Conservation (phyloP, 2,888 invertebrate species). For the Drosophila hamatofila region DNA sequence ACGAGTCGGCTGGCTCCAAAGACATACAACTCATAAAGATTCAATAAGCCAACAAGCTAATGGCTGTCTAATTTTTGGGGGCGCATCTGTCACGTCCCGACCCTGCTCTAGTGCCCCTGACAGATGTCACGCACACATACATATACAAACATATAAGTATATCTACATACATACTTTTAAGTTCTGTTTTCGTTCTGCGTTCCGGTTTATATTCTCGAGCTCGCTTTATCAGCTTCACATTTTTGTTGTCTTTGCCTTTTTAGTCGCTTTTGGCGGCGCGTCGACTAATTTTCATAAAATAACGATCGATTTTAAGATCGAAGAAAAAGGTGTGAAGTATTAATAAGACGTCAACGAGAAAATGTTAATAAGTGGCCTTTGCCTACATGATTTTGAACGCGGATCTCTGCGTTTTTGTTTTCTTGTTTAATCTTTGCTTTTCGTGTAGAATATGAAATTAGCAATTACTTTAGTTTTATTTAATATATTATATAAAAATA, state of each 20-base stretch:
- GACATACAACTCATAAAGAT: slow-evolving; percentile 61
- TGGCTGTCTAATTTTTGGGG: slow-evolving; percentile 23
- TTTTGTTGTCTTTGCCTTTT: slow-evolving; percentile 41
- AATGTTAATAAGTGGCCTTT: slow-evolving; percentile 73
- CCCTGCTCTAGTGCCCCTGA: slow-evolving; percentile 43
- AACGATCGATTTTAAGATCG: slow-evolving; percentile 74
- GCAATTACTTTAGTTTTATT: background rate
- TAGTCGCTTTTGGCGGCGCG: slow-evolving; percentile 46
- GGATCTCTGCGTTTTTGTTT: background rate
- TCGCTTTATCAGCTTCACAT: slow-evolving; percentile 46
- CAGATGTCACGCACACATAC: slow-evolving; percentile 9
- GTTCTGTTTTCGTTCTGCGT: slow-evolving; percentile 29
- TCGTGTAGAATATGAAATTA: background rate
- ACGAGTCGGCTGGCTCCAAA: slow-evolving; percentile 27
- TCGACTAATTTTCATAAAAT: slow-evolving; percentile 79
- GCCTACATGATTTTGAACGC: slow-evolving; percentile 34
- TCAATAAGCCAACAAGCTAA: slow-evolving; percentile 57
- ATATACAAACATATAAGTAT: background rate
- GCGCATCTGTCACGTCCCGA: slow-evolving; percentile 21
- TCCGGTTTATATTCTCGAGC: slow-evolving; percentile 50
- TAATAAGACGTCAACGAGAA: slow-evolving; percentile 80
- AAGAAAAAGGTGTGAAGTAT: slow-evolving; percentile 80
- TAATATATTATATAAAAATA: too few species aligned
- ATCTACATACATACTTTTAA: too few species aligned
- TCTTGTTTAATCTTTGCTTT: background rate